Percentiles rank a stretch among this genome's conserved stretches.
Evolutionary conservation across 1,140 invertebrate species (phyloP).

Genomic region (Tenebrio molitor): DNA sequence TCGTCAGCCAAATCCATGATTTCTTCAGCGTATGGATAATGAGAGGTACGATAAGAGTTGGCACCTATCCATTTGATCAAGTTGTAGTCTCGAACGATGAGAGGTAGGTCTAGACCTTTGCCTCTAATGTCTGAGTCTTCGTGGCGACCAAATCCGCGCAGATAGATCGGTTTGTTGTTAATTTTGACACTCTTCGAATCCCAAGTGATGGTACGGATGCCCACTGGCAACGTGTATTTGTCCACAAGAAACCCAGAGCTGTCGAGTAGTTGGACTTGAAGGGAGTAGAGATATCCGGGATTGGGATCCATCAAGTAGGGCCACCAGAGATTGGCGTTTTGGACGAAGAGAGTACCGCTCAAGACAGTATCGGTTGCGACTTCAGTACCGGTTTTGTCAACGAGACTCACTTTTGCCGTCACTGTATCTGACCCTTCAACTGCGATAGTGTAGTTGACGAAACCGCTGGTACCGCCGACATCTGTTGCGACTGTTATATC

Average conservation of each 20-base stretch:
- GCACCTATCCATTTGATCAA: constrained; percentile 94
- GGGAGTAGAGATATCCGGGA: constrained; percentile 78
- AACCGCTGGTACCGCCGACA: constrained; percentile 65
- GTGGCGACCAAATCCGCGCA: constrained; percentile 92
- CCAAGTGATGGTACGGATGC: constrained; percentile 87
- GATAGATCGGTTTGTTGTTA: constrained; percentile 88
- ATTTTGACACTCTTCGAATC: constrained; percentile 81
- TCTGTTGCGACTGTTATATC: constrained; percentile 84
- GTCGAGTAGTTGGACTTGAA: constrained; percentile 51
- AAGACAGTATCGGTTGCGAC: constrained; percentile 18
- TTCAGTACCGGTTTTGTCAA: constrained; percentile 65
- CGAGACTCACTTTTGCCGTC: constrained; percentile 3
- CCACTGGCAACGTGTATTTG: constrained; percentile 86
- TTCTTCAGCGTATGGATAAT: constrained; percentile 99
- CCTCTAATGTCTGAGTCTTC: constrained; percentile 88
- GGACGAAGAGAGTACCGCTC: constrained; percentile 73
- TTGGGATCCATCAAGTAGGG: constrained; percentile 86
- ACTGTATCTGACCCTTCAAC: constrained; percentile 62
- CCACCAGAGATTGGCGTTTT: constrained; percentile 91
- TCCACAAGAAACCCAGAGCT: constrained; percentile 70
- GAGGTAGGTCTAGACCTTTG: constrained; percentile 83
- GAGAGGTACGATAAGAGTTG: constrained; percentile 95
- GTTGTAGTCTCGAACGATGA: constrained; percentile 93
- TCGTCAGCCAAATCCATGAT: constrained; percentile 94
- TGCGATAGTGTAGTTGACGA: constrained; percentile 41